phyloP scores from a whole-genome alignment of 2,888 invertebrate genomes.

The Drosophila eohydei region DNA sequence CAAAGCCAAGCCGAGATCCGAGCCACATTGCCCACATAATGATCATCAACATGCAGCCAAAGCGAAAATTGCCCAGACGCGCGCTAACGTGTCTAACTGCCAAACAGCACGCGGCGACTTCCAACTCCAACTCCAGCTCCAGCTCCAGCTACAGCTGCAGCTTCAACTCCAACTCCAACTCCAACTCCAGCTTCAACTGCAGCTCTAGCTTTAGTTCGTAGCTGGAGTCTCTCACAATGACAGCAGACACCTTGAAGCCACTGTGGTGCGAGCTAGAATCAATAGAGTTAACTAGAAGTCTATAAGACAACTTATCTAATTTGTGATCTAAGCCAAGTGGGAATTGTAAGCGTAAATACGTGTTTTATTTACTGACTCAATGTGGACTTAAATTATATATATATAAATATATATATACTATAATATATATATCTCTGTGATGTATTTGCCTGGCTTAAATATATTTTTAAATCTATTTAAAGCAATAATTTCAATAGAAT shows the following conservation, averaged over 20 bases:
- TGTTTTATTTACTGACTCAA: not conserved
- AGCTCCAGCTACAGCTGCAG: constrained; percentile 4
- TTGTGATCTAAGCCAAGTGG: not conserved
- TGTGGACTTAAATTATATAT: not conserved
- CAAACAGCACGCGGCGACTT: constrained; percentile 54
- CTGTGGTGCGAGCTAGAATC: constrained; percentile 38
- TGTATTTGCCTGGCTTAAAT: too few relatives aligned
- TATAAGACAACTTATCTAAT: not conserved
- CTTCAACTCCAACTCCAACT: not conserved
- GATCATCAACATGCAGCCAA: constrained; percentile 65
- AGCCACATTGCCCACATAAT: constrained; percentile 50
- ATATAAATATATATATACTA: not conserved
- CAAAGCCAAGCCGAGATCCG: constrained; percentile 23
- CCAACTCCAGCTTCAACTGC: not conserved
- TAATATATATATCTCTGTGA: too few relatives aligned
- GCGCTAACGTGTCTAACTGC: constrained; percentile 61
- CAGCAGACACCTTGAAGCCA: constrained; percentile 50
- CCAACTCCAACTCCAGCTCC: constrained; percentile 9
- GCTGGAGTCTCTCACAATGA: constrained; percentile 38
- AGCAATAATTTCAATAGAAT: too few relatives aligned
- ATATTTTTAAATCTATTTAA: too few relatives aligned
- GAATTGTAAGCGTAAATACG: not conserved
- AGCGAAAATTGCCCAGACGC: constrained; percentile 61
- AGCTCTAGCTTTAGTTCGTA: constrained; percentile 1
- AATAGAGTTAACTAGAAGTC: not conserved